Percentiles rank a stretch among this genome's conserved stretches.
These are phyloP conservation scores for Channa argus DNA, from an alignment of 2,113 vertebrate species.

Conservation along the genomic window DNA sequence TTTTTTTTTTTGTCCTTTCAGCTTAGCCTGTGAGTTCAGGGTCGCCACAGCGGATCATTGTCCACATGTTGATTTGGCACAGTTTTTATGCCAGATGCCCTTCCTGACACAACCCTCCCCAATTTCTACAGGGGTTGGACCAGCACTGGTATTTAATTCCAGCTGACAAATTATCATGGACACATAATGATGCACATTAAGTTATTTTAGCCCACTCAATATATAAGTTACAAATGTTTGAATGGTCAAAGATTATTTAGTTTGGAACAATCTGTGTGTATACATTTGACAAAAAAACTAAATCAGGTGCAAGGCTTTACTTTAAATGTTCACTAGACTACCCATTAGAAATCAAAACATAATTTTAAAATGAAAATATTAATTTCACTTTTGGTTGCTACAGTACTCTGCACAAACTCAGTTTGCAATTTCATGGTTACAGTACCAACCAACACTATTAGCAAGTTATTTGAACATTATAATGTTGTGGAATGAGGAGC, in stretches of 20 bases:
- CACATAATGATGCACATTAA: not conserved
- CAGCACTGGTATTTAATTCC: not conserved
- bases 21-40: no score
- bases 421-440: not conserved
- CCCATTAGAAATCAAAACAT: no score
- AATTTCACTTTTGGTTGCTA: not conserved
- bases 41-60: no score
- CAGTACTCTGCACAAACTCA: not conserved
- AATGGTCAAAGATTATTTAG: not conserved
- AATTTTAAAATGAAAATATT: conserved; percentile 15
- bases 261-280: not conserved
- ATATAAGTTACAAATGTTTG: not conserved
- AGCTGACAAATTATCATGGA: not conserved
- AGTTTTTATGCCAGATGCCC: no score
- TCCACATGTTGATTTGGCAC: no score
- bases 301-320: not conserved
- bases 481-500: no score
- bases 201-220: not conserved
- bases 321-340: no score
- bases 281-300: not conserved
- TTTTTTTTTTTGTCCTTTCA: no score
- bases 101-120: no score
- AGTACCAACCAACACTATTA: no score
- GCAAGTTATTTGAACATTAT: no score
- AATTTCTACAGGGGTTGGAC: no score